Conservation (phyloP, 1,140 invertebrate genomes). For the Diprion similis region DNA sequence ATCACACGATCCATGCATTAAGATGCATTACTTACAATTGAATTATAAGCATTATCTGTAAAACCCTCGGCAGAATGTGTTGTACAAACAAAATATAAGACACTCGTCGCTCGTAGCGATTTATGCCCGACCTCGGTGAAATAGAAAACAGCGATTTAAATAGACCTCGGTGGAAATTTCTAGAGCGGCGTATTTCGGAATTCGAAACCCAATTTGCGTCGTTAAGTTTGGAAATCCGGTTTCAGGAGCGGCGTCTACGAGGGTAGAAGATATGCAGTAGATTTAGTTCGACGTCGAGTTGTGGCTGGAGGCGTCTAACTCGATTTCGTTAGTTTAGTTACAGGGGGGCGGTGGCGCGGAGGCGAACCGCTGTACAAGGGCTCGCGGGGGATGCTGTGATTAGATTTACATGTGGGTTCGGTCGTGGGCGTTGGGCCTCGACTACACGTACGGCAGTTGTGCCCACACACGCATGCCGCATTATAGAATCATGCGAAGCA, state of each 20-base stretch:
- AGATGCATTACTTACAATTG: no score
- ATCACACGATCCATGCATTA: no score
- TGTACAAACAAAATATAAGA: no score
- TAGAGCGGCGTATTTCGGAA: constrained; percentile 4
- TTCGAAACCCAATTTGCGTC: constrained; percentile 29
- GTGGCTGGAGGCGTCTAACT: constrained; percentile 49
- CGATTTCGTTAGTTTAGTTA: constrained; percentile 58
- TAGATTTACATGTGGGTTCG: constrained; percentile 53
- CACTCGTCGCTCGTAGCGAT: no score
- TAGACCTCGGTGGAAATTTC: neutral
- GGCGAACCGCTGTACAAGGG: constrained; percentile 30
- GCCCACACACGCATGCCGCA: neutral
- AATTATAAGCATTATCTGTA: no score
- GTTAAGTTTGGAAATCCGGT: constrained; percentile 21
- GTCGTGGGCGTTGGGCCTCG: neutral
- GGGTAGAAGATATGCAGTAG: constrained; percentile 18
- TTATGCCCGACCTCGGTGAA: no score
- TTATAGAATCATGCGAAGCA: constrained; percentile 18
- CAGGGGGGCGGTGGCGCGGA: constrained; percentile 51
- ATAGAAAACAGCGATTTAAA: no score
- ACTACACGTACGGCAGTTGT: neutral
- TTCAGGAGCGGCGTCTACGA: neutral
- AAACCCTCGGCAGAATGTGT: no score
- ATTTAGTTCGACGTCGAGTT: constrained; percentile 52
- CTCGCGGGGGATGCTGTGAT: constrained; percentile 48